These are phyloP conservation scores for Thunnus maccoyii DNA, from an alignment of 2,113 vertebrate genomes.

Conservation along the genomic window DNA sequence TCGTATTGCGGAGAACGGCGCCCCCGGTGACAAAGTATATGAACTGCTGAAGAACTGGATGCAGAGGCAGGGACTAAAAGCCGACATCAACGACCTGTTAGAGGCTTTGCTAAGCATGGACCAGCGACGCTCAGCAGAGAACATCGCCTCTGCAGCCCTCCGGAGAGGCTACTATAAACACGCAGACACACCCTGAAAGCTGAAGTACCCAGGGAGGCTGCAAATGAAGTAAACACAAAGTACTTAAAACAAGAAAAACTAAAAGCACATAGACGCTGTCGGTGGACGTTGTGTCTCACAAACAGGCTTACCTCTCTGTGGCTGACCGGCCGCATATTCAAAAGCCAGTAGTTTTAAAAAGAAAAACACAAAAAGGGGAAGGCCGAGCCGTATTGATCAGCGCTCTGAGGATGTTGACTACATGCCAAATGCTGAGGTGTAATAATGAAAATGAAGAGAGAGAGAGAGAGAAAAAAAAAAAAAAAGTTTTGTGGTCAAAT, in stretches of 20 bases:
- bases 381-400: constrained; percentile 30
- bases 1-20: constrained; percentile 77
- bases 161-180: constrained; percentile 82
- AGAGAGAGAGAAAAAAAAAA: too few species aligned
- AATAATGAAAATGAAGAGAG: constrained; percentile 21
- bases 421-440: constrained; percentile 41
- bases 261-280: constrained; percentile 64
- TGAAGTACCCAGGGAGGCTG: background rate
- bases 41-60: constrained; percentile 86
- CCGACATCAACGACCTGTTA: constrained; percentile 85
- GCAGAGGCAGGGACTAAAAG: constrained; percentile 85
- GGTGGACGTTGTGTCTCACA: constrained; percentile 50
- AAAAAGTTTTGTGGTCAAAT: constrained; percentile 1
- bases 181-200: constrained; percentile 65
- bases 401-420: constrained; percentile 37
- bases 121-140: constrained; percentile 84
- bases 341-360: constrained; percentile 76
- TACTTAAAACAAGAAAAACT: constrained; percentile 37
- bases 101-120: constrained; percentile 81
- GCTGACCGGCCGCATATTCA: constrained; percentile 51
- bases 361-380: constrained; percentile 63
- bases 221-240: constrained; percentile 33
- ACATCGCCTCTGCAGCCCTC: constrained; percentile 80
- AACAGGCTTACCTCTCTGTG: constrained; percentile 74
- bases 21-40: constrained; percentile 83